phyloP scores from a whole-genome alignment of 2,797 vertebrate genomes.

The Manis pentadactyla region DNA sequence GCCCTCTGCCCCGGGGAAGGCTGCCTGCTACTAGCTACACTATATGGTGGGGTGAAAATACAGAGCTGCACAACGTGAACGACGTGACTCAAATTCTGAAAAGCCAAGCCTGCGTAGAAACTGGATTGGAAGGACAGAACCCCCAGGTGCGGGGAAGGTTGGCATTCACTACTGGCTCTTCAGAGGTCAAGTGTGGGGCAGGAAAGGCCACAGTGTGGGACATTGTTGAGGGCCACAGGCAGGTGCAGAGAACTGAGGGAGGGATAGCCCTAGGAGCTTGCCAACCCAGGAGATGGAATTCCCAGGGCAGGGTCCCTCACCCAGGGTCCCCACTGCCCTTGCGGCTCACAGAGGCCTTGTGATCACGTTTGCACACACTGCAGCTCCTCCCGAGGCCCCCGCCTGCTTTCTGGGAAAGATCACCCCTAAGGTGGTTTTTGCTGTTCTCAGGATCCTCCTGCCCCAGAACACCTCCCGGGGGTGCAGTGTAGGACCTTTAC shows the following conservation, averaged over 20 bases:
- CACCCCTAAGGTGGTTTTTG: background rate
- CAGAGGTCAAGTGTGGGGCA: background rate
- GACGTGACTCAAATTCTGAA: background rate
- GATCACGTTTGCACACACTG: fast-evolving
- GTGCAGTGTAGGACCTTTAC: background rate
- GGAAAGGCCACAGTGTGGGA: no score
- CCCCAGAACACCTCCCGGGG: background rate
- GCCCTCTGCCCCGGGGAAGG: fast-evolving
- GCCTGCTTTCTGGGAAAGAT: background rate
- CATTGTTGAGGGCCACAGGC: no score
- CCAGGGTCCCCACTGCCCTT: background rate
- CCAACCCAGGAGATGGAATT: background rate
- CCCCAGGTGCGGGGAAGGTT: background rate
- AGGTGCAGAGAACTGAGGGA: background rate
- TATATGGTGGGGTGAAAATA: fast-evolving
- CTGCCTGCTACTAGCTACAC: fast-evolving
- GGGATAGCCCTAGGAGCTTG: background rate
- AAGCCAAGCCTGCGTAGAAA: constrained; percentile 20
- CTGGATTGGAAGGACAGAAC: background rate
- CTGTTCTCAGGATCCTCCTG: background rate
- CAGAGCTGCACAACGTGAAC: background rate
- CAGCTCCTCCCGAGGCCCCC: background rate
- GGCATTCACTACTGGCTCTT: fast-evolving
- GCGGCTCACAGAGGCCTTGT: background rate
- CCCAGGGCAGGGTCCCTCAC: background rate